A percentile compares a stretch with the other conserved stretches of the same genome.
Evolutionary conservation across 2,888 invertebrate species (phyloP).

Genomic region (Gnatocerus cornutus): DNA sequence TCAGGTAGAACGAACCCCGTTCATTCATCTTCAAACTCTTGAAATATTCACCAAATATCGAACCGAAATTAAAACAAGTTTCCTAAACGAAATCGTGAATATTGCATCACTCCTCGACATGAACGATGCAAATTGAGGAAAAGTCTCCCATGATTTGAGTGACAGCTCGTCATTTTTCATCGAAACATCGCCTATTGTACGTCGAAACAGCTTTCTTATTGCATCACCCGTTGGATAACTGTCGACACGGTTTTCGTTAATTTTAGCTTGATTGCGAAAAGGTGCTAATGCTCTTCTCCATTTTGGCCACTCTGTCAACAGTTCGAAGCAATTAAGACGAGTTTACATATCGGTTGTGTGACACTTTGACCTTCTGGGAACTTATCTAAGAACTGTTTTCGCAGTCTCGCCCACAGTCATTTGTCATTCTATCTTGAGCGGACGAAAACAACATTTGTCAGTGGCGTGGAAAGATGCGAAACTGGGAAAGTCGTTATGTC

Average conservation of each 20-base stretch:
- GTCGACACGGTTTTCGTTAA: conserved; percentile 2
- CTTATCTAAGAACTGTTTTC: conserved; percentile 32
- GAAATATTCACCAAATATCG: conserved; percentile 17
- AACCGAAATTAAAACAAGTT: conserved; percentile 33
- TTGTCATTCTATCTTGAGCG: conserved; percentile 17
- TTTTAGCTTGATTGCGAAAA: conserved; percentile 27
- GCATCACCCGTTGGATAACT: conserved; percentile 2
- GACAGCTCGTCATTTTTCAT: not conserved
- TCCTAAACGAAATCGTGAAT: conserved; percentile 13
- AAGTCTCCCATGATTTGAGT: conserved; percentile 13
- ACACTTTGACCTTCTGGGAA: not conserved
- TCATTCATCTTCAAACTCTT: conserved; percentile 14
- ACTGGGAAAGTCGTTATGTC: not conserved
- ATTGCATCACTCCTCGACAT: conserved; percentile 11
- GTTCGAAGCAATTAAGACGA: not conserved
- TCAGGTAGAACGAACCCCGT: not conserved
- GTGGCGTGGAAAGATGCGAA: conserved; percentile 10
- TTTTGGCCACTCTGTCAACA: conserved; percentile 17
- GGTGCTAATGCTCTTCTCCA: conserved; percentile 27
- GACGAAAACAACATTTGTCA: conserved; percentile 17
- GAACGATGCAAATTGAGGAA: conserved; percentile 15
- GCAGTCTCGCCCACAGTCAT: conserved; percentile 27
- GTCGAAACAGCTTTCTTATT: not conserved
- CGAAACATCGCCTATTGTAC: conserved; percentile 6
- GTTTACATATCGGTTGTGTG: conserved; percentile 22